Evolutionary conservation across 92 coral and sea anemone genomes (phyloP), one percentile per base, ranked within the genome.

Genomic region (Nematostella vectensis): DNA sequence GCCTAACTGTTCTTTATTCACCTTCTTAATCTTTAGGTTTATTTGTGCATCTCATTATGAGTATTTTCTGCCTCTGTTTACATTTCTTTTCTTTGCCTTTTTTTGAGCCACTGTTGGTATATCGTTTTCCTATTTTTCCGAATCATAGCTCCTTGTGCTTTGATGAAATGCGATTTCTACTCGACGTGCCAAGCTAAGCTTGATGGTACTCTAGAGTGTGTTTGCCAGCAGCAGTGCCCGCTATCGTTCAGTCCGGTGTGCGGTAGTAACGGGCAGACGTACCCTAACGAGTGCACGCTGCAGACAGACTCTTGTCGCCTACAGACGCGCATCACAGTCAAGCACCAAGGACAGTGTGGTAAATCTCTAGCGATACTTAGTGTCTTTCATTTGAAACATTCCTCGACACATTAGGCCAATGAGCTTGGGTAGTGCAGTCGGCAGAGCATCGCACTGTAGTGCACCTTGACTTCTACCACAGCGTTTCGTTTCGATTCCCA

Each of bases 141-240:
- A 22, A 18, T 50, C 50, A 13, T 44, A 93, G 99, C 88, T n/a
- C 88, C 96, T 15, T 93, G 99, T 28, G 91, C 80, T 11, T 81
- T 71, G 26, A 69, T 75, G 23, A 63, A 78, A 27, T 93, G 99
- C 65, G 89, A 80, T 54, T 81, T 72, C 80, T 74, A 93, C 47
- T 80, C 99, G 9, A 61, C 64, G 27, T 93, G 99, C 44, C 58
- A 87, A 53, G 61, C 89, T 1, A 76, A 77, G n/a, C 73, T 82
- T 19, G 94, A 87, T 40, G 99, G 99, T 4, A 55, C 72, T 16
- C 68, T 83, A n/a, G 77, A 75, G 36, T 93, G 99, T 54, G 99
- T 86, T 27, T 93, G 99, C 75, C 96, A 87, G 0, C 70, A 31
- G 16, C 72, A 57, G 69, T 91, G 98, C 38, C 82, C 99, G 4